These are phyloP conservation scores for Onychostoma macrolepis DNA, from an alignment of 2,113 vertebrate species.

Conservation along the genomic window DNA sequence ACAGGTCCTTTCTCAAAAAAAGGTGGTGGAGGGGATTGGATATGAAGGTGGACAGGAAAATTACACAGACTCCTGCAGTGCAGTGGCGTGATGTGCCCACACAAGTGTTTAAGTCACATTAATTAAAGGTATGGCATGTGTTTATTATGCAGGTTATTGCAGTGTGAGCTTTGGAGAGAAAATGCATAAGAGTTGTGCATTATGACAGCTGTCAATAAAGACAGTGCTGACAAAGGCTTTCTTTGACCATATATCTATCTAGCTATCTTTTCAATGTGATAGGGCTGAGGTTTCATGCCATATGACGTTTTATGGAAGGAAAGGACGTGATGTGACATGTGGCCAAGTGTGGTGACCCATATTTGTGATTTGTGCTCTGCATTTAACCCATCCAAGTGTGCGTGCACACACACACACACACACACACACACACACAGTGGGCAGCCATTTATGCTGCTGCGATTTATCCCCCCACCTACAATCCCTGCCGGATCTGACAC, in stretches of 20 bases:
- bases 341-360: too few species aligned
- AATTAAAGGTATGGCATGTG: background rate
- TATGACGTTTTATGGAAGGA: too few species aligned
- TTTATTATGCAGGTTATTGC: background rate
- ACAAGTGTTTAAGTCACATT: background rate
- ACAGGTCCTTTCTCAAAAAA: constrained; percentile 27
- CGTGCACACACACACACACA: too few species aligned
- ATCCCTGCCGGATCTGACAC: too few species aligned
- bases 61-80: background rate
- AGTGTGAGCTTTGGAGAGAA: background rate
- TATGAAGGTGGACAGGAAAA: background rate
- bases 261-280: background rate
- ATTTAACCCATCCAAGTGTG: too few species aligned
- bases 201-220: background rate
- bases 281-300: background rate
- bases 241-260: background rate
- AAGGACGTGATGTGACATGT: too few species aligned
- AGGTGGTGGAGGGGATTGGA: background rate
- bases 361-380: too few species aligned
- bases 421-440: too few species aligned
- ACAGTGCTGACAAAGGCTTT: background rate
- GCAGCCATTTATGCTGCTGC: too few species aligned
- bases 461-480: too few species aligned
- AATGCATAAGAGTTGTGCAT: background rate
- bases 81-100: background rate